Base-by-base conservation (phyloP, 2,888 invertebrate genomes). In the Melangyna quadrimaculata region DNA sequence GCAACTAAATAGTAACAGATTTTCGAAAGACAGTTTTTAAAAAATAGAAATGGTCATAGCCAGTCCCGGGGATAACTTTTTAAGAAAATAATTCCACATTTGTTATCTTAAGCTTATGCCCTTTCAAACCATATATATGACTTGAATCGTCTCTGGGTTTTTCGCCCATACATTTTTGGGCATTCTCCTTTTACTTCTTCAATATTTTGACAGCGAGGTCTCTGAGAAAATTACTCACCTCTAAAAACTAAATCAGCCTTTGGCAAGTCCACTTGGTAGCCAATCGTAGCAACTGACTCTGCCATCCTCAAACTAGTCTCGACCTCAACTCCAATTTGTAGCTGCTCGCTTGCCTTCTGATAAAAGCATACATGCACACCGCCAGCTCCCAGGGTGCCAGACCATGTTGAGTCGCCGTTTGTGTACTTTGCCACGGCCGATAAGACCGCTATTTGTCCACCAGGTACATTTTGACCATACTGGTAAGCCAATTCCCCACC, bases 401-500 rank as follows among this genome's bases (percentile, higher is more conserved):
- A 95, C 89, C 96, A 93, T 88, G 95, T 95, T 0, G 94, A 94
- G 88, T 94, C 90, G 2, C 90, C 91, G 22, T 82, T 94, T 90
- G 92, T 40, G 90, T 92, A 92, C 91, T 97, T 94, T 0, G 95
- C 98, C 37, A 97, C 97, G 9, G 96, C 95, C 27, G 98, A 98
- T 3, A 98, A 94, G 72, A 98, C 94, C 10, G 98, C 97, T 63
- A 98, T 95, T 91, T 98, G 96, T 1, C 97, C 97, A 19, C 98
- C 98, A 88, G 97, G 97, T 77, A 99, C 95, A 87, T 96, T 95
- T 45, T 96, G 94, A 2, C 97, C 98, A 88, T 97, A 97, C 92
- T 99, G 99, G 92, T 98, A 98, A 81, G 98, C 96, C 75, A 99
- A 92, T 93, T 99, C 99, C 1, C 97, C 95, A 55, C 99, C 99